Evolutionary conservation across 2,113 vertebrate species (phyloP), one percentile per base, ranked within the genome.

Genomic region (Nothobranchius furzeri): DNA sequence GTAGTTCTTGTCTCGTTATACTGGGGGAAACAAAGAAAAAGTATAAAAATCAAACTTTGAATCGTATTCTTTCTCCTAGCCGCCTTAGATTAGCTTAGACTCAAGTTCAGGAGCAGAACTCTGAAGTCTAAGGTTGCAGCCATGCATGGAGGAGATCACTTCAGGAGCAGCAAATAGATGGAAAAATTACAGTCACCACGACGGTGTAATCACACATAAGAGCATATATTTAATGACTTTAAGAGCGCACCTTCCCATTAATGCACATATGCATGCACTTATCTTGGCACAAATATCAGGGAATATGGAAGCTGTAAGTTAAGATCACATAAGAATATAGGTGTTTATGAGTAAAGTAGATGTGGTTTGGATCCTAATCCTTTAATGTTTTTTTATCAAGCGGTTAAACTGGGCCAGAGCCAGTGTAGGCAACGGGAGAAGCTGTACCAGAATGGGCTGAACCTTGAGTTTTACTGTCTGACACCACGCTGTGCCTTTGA

Each of bases 271-370:
- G 15, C 14, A 49, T 40, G 5, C 42, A 66, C 17, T 51, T 47
- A 37, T 37, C 46, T 69, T 53, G 45, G 57, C 30, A 76, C 56
- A 64, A 53, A 65, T 57, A 65, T 25, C 15, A 46, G 40, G 1
- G 8, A 36, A 15, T 53, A 46, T 62, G 25, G 20, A 64, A 52
- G 50, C 54, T 67, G 57, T 70, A 56, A 56, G 73, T 78, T 79
- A 76, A 65, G 50, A 57, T 64, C 49, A 65, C 25, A 20, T 60
- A 10, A 36, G 40, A 60, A 56, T 75, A 0, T 46, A 51, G 24
- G 77, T 75, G 51, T 85, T 70, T 66, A 20, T 1, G 9, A 49
- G 48, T 40, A 5, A 71, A 63, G 60, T 76, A 52, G 35, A 10
- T 69, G 43, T 42, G 40, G 66, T 53, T 47, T 49, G 8, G 49